Evolutionary conservation across 1,140 invertebrate genomes (phyloP), one percentile per base, ranked within the genome.

Genomic region (Thalassaphorura encarpata): DNA sequence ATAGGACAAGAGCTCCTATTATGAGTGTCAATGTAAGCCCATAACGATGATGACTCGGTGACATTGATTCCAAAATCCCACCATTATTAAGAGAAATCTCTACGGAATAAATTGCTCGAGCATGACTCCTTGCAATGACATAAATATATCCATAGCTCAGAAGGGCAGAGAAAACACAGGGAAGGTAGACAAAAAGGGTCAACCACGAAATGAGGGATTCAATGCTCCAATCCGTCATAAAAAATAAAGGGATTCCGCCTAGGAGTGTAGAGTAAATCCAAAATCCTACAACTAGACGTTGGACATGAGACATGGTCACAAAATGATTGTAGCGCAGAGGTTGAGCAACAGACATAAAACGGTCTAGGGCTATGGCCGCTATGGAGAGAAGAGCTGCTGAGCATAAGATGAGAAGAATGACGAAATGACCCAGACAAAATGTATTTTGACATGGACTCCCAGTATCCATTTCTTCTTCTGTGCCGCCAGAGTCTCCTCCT

Each of bases 141-240:
- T 81, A 83, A 54, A 83, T 80, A 66, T 81, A 80, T 58, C 74
- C 75, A 68, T 83, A 83, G 64, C 80, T 82, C 15, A 75, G 71
- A n/a, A 81, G 67, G 15, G 80, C 69, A 26, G 78, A 69, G 2
- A 78, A 52, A 0, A 75, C 72, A 60, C 77, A 77, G 4, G 80
- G 80, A 18, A 75, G 75, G 70, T 78, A 80, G 1, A 69, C 58
- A 36, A 55, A 64, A 26, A 62, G 19, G 16, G 16, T 54, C 21
- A 54, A 19, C 48, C 49, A 60, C 40, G 33, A 48, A 41, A 62
- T 54, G 19, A 52, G 31, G 28, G n/a, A 5, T 39, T 51, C 48
- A 21, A 21, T 18, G 23, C 5, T 16, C n/a, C 33, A 11, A n/a
- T 36, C 11, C 11, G 33, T 11, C 33, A n/a, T 18, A 39, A 16